Evolutionary conservation across 53 echinoderm and acorn worm genomes (phyloP), one percentile per base, ranked within the genome.

Genomic region (Crossaster papposus): DNA sequence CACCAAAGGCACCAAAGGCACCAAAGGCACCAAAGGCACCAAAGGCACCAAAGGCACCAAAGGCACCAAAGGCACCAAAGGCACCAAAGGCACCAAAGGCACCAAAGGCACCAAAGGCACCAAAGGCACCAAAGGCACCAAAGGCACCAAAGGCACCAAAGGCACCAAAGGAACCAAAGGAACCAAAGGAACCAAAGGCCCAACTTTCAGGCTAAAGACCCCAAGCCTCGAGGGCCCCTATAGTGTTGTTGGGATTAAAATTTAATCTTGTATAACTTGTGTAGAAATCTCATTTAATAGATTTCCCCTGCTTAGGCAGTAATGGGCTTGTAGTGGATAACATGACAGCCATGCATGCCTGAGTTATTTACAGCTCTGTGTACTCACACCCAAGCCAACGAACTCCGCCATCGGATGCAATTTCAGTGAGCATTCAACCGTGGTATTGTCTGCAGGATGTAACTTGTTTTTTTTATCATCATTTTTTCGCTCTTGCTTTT

Each of bases 371-470:
- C 83, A 83, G 44, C 18, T 83, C 28, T 70, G 83, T 83, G 35
- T 70, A n/a, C 6, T 38, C 75, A 35, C 36, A 3, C 75, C 14
- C 75, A 34, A 3, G 28, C 34, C 8, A 30, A 18, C 36, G 62
- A 33, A 79, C 18, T n/a, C 23, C 58, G 22, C 29, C 54, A 26
- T 8, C 28, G 81, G 64, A 65, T 83, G 83, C 37, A 83, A 83
- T 83, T 83, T 83, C 83, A 83, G 44, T 37, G 26, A 20, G 83
- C 70, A 83, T 24, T 54, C 83, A 83, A 83, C 65, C 28, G 44
- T 83, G 54, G 68, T 30, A 29, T 70, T 68, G 83, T 68, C 51
- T 14, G 52, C 30, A 68, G 30, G 14, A 14, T 64, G 26, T 13
- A 37, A 65, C 83, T 53, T 83, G 68, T 65, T 65, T 22, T 70